A percentile compares a stretch with the other conserved stretches of the same genome.
Conservation (phyloP, 2,888 invertebrate genomes). For the Sialis fuliginosa region DNA sequence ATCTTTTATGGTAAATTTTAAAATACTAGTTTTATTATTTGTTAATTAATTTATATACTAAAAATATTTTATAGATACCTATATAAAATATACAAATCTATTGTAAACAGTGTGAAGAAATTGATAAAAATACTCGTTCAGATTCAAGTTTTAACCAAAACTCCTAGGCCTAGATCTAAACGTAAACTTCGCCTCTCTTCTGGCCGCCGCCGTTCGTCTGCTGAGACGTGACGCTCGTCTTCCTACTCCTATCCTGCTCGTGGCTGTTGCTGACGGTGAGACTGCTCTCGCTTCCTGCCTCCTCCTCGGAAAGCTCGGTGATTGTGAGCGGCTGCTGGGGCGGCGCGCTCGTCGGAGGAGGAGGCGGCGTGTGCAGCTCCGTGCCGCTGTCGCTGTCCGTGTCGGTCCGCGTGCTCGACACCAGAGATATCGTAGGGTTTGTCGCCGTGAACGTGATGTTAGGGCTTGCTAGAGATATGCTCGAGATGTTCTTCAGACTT, state of each 20-base stretch:
- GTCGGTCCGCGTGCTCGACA: slow-evolving; percentile 19
- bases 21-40: no score
- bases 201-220: slow-evolving; percentile 10
- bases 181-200: slow-evolving; percentile 37
- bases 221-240: slow-evolving; percentile 26
- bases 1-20: no score
- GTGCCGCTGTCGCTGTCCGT: slow-evolving; percentile 21
- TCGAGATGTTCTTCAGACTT: slow-evolving; percentile 15
- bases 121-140: no score
- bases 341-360: slow-evolving; percentile 18
- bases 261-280: slow-evolving; percentile 8
- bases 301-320: slow-evolving; percentile 14
- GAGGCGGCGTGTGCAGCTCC: slow-evolving; percentile 16
- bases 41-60: no score
- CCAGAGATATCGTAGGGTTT: slow-evolving; percentile 21
- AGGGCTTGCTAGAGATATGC: slow-evolving; percentile 17
- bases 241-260: slow-evolving; percentile 20
- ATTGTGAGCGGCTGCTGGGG: slow-evolving; percentile 14
- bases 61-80: no score
- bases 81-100: no score
- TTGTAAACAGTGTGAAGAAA: no score
- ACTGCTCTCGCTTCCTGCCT: slow-evolving; percentile 10
- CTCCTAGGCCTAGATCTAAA: slow-evolving; percentile 19
- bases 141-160: no score
- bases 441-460: slow-evolving; percentile 20